These are phyloP conservation scores for Hylia prasina DNA, from an alignment of 2,113 vertebrate genomes.

Conservation along the genomic window DNA sequence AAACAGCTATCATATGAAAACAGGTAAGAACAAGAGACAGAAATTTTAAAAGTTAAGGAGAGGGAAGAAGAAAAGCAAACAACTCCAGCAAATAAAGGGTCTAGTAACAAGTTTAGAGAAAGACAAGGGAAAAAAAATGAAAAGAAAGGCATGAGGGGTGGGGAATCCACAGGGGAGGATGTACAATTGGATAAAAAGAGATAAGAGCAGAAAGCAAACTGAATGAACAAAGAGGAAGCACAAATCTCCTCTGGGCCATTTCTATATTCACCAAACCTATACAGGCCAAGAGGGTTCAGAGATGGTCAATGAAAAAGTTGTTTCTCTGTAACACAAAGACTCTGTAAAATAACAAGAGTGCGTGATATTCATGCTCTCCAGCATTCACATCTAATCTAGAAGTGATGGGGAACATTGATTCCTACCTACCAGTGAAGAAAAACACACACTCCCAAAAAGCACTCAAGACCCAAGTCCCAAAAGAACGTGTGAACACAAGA, in stretches of 20 bases:
- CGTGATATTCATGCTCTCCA: not conserved
- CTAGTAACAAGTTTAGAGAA: not conserved
- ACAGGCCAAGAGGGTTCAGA: not conserved
- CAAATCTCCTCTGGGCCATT: not conserved
- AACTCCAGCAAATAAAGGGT: not conserved
- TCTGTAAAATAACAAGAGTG: not conserved
- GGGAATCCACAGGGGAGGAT: not conserved
- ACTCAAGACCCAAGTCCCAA: not conserved
- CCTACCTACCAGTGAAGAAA: not conserved
- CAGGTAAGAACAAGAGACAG: not conserved
- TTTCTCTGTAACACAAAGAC: not conserved
- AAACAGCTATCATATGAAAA: not conserved
- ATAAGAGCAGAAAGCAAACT: not conserved
- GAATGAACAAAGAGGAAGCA: not conserved
- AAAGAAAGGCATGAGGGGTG: rapidly evolving
- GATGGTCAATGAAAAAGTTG: not conserved
- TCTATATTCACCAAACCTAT: not conserved
- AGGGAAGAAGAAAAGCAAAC: not conserved
- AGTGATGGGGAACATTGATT: not conserved
- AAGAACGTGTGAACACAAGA: not conserved
- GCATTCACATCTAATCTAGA: not conserved
- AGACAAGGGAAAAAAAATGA: not conserved
- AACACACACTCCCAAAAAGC: not conserved
- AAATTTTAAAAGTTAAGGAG: not conserved
- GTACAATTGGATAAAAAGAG: not conserved